Base-by-base conservation (phyloP, 2,113 vertebrate species). In the Bubo blakistoni region DNA sequence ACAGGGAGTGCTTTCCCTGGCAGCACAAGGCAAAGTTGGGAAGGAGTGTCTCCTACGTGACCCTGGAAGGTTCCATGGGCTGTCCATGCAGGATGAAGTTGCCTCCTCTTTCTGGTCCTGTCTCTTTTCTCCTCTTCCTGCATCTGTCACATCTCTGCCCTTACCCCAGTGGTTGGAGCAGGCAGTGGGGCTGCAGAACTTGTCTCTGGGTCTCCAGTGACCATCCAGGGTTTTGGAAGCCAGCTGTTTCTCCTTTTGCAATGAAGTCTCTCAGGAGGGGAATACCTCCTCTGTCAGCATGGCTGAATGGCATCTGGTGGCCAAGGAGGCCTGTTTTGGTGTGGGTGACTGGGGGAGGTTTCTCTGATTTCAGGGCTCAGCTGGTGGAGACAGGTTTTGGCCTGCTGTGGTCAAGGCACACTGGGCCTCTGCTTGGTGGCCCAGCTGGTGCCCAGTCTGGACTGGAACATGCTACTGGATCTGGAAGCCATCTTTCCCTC, bases 131-230 rank as follows among this genome's bases (percentile, higher is more conserved):
- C 19, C 17, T 79, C 4, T 49, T 73, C 49, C 55, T 61, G 44
- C 5, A 36, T 14, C 8, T 63, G 6, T 55, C 0, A 0, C 9
- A 5, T 52, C 32, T 81, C 38, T 87, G 25, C 63, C 26, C 62
- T 90, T 17, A 52, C 22, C 9, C 6, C 74, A 46, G 40, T 1
- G 3, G 6, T 6, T 78, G 65, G 21, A 46, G 40, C 77, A 34
- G 49, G 63, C 30, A 55, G 19, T 55, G 54, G n/a, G 24, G 24
- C 58, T 81, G 24, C 20, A 38, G 51, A 38, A 65, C 24, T 86
- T 73, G 29, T 66, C 15, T 83, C 16, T 70, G 55, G 13, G 38
- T 67, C 78, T 82, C 61, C 3, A 2, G 42, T 76, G 58, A 29
- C 25, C 38, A 7, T 20, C 16, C 34, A 51, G 62, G 17, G 8